These are phyloP conservation scores for Syngnathus floridae DNA, from an alignment of 2,113 vertebrate genomes.

Conservation along the genomic window DNA sequence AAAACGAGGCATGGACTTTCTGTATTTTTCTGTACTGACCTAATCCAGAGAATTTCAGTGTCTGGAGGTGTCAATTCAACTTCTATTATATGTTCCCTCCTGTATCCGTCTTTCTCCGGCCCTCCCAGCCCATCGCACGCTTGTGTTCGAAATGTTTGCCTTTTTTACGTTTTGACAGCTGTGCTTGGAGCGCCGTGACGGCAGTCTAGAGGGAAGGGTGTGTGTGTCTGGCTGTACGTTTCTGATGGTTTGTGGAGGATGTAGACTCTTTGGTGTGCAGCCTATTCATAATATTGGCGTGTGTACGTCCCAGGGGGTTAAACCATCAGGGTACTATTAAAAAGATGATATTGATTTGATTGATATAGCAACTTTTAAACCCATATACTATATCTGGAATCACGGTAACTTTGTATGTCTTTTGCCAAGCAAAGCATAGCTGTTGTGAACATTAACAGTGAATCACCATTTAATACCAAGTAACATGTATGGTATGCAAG, in stretches of 20 bases:
- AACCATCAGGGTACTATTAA: constrained; percentile 15
- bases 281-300: constrained; percentile 34
- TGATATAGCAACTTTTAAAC: constrained; percentile 31
- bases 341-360: constrained; percentile 39
- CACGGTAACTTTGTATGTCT: background rate
- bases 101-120: constrained; percentile 35
- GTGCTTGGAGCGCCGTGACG: constrained; percentile 65
- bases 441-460: background rate
- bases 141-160: constrained; percentile 64
- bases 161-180: constrained; percentile 77
- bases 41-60: constrained; percentile 20
- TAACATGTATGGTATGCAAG: background rate
- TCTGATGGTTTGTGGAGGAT: constrained; percentile 40
- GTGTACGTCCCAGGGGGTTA: constrained; percentile 16
- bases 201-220: constrained; percentile 69
- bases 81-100: constrained; percentile 33
- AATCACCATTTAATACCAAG: background rate
- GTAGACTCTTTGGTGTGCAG: constrained; percentile 33
- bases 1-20: constrained; percentile 4
- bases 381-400: constrained; percentile 9
- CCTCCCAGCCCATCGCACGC: constrained; percentile 50
- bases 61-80: constrained; percentile 52
- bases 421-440: constrained; percentile 2
- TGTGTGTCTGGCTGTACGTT: constrained; percentile 59
- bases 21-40: constrained; percentile 19